Evolutionary conservation across 2,888 invertebrate genomes (phyloP).

Genomic region (Lamellibrachia satsuma): DNA sequence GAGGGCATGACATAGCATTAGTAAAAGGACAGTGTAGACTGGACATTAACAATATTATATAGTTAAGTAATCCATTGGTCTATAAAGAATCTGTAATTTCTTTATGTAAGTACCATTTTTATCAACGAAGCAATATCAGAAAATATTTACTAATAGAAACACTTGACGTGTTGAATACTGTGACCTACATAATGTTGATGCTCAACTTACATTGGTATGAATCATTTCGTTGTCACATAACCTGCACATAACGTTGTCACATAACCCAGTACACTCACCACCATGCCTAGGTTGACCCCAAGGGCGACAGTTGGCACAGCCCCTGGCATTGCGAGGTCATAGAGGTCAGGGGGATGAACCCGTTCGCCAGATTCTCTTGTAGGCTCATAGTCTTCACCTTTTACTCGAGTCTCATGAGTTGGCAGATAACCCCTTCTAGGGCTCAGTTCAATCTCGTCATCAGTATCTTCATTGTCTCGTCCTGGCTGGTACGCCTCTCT

Average conservation of each 20-base stretch:
- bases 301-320: slow-evolving; percentile 48
- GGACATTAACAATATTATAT: neutral
- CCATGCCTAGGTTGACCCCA: slow-evolving; percentile 51
- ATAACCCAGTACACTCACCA: slow-evolving; percentile 42
- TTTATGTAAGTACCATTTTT: neutral
- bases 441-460: neutral
- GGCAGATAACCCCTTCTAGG: neutral
- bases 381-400: neutral
- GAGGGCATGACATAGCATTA: neutral
- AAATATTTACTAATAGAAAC: neutral
- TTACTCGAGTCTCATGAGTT: neutral
- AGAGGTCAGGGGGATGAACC: neutral
- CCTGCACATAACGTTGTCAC: neutral
- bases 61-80: neutral
- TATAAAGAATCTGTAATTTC: neutral
- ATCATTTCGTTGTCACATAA: no score
- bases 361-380: neutral
- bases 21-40: neutral
- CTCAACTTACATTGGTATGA: no score
- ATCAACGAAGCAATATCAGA: neutral
- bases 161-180: no score
- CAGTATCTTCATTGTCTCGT: neutral
- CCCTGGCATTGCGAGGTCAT: neutral
- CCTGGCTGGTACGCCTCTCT: neutral
- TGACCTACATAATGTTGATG: no score